Conservation (phyloP, 2,797 vertebrate genomes). For the Catharus ustulatus region DNA sequence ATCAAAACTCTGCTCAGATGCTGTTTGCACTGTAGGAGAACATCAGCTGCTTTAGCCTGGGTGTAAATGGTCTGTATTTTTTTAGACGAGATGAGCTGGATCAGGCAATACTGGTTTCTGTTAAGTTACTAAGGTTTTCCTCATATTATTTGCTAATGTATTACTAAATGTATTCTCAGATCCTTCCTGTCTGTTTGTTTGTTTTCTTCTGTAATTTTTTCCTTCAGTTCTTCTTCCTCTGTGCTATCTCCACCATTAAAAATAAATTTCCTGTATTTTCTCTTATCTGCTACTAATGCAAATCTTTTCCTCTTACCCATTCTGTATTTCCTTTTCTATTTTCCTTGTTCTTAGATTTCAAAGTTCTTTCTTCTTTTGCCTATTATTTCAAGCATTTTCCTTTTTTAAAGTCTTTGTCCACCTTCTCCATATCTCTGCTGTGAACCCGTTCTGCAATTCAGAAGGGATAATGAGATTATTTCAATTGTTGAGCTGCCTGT, state of each 20-base stretch:
- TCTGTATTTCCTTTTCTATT: background rate
- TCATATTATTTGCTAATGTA: background rate
- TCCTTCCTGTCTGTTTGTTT: background rate
- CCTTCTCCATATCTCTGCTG: background rate
- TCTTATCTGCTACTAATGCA: background rate
- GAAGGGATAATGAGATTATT: background rate
- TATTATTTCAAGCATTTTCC: background rate
- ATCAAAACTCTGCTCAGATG: background rate
- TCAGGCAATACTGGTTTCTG: background rate
- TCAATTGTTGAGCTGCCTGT: background rate
- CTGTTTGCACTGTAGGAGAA: background rate
- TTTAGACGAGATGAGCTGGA: background rate
- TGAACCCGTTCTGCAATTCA: background rate
- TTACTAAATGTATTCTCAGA: background rate
- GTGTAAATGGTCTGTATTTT: background rate
- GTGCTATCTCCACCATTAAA: background rate
- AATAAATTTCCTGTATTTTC: background rate
- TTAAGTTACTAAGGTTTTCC: background rate
- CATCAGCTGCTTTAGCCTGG: background rate
- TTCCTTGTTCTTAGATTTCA: background rate
- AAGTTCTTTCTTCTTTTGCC: background rate
- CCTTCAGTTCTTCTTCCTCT: background rate
- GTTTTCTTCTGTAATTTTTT: background rate
- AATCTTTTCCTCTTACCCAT: background rate
- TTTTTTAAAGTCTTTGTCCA: background rate